Conservation (phyloP, 2,797 vertebrate genomes). For the Crypturellus tataupa region DNA sequence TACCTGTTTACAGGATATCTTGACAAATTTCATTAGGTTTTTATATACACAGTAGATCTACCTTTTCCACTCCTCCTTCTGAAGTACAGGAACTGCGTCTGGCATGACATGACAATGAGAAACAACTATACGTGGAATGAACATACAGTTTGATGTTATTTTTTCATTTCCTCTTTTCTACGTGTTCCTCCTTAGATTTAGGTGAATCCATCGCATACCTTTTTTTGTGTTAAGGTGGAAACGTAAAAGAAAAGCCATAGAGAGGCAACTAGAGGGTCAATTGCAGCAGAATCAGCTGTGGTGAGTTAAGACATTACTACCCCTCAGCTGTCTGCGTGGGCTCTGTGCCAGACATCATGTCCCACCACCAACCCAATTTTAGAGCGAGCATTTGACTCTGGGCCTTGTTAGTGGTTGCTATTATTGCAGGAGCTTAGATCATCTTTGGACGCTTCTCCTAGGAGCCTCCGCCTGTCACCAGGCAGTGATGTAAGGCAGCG, state of each 20-base stretch:
- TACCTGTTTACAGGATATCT: slow-evolving; percentile 16
- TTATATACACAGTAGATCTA: background rate
- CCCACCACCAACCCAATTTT: background rate
- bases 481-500: background rate
- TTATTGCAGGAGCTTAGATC: background rate
- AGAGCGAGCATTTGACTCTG: background rate
- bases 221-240: background rate
- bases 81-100: background rate
- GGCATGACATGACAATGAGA: background rate
- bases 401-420: background rate
- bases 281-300: background rate
- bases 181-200: background rate
- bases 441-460: background rate
- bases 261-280: background rate
- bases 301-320: background rate
- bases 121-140: background rate
- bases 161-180: background rate
- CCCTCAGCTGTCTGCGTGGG: background rate
- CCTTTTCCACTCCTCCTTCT: background rate
- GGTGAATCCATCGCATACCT: background rate
- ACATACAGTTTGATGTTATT: background rate
- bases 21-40: slow-evolving; percentile 5
- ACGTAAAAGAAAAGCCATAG: background rate
- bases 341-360: background rate
- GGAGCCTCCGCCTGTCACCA: background rate